A percentile compares a stretch with the other conserved stretches of the same genome.
Conservation (phyloP, 2,113 vertebrate species). For the Panthera tigris region DNA sequence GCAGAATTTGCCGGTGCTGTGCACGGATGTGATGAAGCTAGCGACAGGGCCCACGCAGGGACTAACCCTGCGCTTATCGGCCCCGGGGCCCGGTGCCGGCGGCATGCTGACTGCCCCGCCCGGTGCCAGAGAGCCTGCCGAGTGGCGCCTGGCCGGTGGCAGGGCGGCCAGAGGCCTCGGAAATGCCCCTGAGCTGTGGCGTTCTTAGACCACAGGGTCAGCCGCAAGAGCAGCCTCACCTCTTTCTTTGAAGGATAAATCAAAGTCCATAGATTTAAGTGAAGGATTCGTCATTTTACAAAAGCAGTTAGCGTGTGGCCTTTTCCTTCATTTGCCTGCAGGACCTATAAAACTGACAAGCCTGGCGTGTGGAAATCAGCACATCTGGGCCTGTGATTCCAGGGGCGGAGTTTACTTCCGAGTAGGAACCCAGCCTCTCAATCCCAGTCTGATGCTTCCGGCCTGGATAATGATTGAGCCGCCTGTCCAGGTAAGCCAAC, state of each 20-base stretch:
- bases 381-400: constrained; percentile 96
- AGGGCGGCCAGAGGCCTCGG: background rate
- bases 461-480: constrained; percentile 98
- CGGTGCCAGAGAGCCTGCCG: accelerated
- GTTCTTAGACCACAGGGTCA: background rate
- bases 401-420: constrained; percentile 95
- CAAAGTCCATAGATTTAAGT: background rate
- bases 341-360: constrained; percentile 90
- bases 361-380: constrained; percentile 95
- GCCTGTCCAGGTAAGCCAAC: constrained; percentile 89
- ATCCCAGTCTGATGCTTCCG: constrained; percentile 98
- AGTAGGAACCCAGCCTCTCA: constrained; percentile 96
- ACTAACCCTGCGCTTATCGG: accelerated
- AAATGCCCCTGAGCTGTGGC: accelerated
- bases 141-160: background rate
- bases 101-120: background rate
- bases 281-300: background rate
- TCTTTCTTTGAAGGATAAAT: constrained; percentile 14
- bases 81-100: background rate
- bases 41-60: accelerated
- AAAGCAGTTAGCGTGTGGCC: background rate
- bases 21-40: accelerated
- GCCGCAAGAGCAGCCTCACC: accelerated
- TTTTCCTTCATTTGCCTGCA: constrained; percentile 71
- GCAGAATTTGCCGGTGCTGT: background rate